phyloP scores from a whole-genome alignment of 64 coral and sea anemone species.

The Montipora efflorescens region DNA sequence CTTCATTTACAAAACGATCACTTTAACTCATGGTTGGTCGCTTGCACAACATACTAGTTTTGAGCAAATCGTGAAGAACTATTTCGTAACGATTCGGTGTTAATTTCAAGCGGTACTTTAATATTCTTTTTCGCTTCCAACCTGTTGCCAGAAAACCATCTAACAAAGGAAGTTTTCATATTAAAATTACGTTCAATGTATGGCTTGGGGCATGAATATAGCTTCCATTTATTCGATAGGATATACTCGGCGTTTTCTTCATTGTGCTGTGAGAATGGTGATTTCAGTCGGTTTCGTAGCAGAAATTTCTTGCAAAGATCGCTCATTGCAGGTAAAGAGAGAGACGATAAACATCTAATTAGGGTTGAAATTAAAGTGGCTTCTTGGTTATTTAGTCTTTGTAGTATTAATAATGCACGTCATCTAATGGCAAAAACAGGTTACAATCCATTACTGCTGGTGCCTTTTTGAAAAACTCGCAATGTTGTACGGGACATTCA shows the following conservation, averaged over 20 bases:
- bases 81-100: too few relatives aligned
- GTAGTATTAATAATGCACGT: conserved; percentile 43
- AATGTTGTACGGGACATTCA: conserved; percentile 12
- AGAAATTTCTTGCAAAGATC: not conserved
- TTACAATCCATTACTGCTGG: conserved; percentile 34
- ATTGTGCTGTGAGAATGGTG: not conserved
- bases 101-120: not conserved
- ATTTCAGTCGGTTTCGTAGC: not conserved
- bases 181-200: conserved; percentile 12
- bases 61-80: too few relatives aligned
- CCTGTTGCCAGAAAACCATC: conserved; percentile 13
- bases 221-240: not conserved
- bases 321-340: not conserved
- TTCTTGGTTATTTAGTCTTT: conserved; percentile 42
- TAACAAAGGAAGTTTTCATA: conserved; percentile 7
- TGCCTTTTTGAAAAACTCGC: conserved; percentile 53
- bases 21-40: not conserved
- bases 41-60: not conserved
- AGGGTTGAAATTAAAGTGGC: not conserved
- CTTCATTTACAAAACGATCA: not conserved
- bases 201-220: not conserved
- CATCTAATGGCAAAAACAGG: conserved; percentile 54
- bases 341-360: not conserved
- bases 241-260: not conserved
- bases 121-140: not conserved